Conservation (phyloP, 2,888 invertebrate genomes). For the Galerucella pusilla region DNA sequence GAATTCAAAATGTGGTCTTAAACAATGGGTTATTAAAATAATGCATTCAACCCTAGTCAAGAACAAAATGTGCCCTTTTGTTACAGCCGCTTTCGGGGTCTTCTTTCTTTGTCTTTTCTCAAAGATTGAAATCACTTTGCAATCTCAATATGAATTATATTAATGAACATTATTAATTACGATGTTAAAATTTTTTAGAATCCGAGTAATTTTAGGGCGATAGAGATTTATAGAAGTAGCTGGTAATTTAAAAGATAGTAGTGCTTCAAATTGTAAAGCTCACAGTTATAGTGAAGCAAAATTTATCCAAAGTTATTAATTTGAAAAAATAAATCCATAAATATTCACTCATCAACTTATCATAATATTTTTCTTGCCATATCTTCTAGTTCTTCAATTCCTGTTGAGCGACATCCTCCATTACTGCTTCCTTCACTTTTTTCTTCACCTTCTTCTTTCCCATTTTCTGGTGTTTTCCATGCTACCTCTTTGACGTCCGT, state of each 20-base stretch:
- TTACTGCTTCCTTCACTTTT: too few species aligned
- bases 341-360: too few species aligned
- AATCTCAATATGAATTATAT: constrained; percentile 30
- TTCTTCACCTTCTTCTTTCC: too few species aligned
- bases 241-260: not conserved
- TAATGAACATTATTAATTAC: constrained; percentile 32
- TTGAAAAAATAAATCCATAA: too few species aligned
- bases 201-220: not conserved
- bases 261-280: too few species aligned
- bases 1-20: constrained; percentile 29
- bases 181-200: not conserved
- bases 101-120: constrained; percentile 27
- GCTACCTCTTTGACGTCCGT: too few species aligned
- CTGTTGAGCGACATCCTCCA: too few species aligned
- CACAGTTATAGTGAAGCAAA: too few species aligned
- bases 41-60: constrained; percentile 36
- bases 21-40: constrained; percentile 38
- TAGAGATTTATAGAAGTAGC: not conserved
- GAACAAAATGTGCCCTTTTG: constrained; percentile 33
- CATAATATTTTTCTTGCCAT: too few species aligned
- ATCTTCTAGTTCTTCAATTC: too few species aligned
- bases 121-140: constrained; percentile 23
- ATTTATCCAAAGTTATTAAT: too few species aligned
- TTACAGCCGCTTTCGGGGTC: constrained; percentile 20
- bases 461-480: too few species aligned